Conservation (phyloP, 2,113 vertebrate species). For the Grammomys surdaster region DNA sequence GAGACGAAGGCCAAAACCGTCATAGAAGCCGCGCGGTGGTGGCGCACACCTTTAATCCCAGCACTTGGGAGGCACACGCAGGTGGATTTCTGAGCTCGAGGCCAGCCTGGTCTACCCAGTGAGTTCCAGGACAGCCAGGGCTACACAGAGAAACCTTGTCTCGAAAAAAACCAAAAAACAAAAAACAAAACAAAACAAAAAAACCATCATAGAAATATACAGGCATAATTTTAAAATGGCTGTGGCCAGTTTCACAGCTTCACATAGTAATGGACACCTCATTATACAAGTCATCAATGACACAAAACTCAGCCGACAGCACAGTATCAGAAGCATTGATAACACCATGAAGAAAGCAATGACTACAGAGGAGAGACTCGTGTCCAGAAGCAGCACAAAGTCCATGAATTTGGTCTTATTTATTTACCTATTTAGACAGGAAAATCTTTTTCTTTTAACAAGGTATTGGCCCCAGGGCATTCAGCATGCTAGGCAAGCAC, state of each 20-base stretch:
- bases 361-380: background rate
- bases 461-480: background rate
- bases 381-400: background rate
- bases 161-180: too few relatives aligned
- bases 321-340: background rate
- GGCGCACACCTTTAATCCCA: too few relatives aligned
- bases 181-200: background rate
- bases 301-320: background rate
- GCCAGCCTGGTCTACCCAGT: too few relatives aligned
- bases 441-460: background rate
- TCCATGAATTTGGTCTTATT: background rate
- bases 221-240: background rate
- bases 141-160: too few relatives aligned
- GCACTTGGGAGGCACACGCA: too few relatives aligned
- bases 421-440: background rate
- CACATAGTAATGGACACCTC: background rate
- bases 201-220: constrained; percentile 31
- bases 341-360: background rate
- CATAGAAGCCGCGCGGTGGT: background rate
- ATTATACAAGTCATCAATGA: background rate
- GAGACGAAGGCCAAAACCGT: background rate
- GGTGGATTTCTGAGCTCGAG: too few relatives aligned
- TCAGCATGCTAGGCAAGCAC: background rate
- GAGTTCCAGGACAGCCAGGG: too few relatives aligned
- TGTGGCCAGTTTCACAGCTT: background rate